A percentile compares a stretch with the other conserved stretches of the same genome.
Evolutionary conservation across 2,113 vertebrate species (phyloP).

Genomic region (Heterotilapia buettikoferi): DNA sequence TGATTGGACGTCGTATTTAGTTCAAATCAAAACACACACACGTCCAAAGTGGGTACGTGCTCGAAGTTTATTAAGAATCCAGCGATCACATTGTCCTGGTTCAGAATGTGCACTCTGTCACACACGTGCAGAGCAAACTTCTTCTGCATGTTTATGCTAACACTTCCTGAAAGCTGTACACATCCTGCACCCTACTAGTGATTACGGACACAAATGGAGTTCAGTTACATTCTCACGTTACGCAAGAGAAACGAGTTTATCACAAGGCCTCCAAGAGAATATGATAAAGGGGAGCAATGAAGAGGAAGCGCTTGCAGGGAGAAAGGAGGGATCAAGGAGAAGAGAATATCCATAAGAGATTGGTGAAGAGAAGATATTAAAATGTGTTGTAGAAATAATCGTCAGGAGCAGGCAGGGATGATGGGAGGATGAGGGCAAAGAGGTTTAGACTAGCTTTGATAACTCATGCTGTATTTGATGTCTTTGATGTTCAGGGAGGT

Average conservation of each 20-base stretch:
- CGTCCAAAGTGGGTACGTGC: not conserved
- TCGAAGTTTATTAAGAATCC: not conserved
- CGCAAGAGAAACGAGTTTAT: slow-evolving; percentile 16
- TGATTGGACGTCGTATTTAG: slow-evolving; percentile 1
- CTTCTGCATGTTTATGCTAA: slow-evolving; percentile 30
- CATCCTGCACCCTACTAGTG: slow-evolving; percentile 35
- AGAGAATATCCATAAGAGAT: not conserved
- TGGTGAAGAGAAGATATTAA: not conserved
- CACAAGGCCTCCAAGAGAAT: not conserved
- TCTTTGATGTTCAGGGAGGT: slow-evolving; percentile 62
- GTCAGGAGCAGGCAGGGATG: not conserved
- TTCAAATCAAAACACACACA: not conserved
- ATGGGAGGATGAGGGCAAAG: not conserved
- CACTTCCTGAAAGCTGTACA: slow-evolving; percentile 23
- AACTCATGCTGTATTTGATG: slow-evolving; percentile 25
- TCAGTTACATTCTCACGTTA: slow-evolving; percentile 19
- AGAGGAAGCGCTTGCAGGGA: not conserved
- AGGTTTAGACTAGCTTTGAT: slow-evolving; percentile 22
- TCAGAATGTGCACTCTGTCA: not conserved
- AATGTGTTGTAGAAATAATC: not conserved
- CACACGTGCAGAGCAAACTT: not conserved
- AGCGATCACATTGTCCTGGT: not conserved
- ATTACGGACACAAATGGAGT: slow-evolving; percentile 44
- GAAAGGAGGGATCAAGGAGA: not conserved
- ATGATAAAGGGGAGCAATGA: not conserved